Percentiles rank a stretch among this genome's conserved stretches.
phyloP scores from a whole-genome alignment of 2,113 vertebrate genomes.

The Ibidorhyncha struthersii region DNA sequence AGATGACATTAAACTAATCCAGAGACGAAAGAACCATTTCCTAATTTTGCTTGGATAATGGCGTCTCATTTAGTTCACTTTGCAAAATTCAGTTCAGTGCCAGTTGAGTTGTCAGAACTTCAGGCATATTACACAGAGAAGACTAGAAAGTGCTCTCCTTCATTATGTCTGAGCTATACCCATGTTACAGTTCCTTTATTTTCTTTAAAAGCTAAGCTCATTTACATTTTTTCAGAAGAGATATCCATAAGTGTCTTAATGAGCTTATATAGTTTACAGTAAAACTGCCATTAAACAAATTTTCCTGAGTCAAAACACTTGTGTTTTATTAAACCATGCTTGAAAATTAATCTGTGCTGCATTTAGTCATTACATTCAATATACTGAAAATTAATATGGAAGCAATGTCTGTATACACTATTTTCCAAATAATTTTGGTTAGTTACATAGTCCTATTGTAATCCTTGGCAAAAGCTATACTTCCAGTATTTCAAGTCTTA shows the following conservation, averaged over 20 bases:
- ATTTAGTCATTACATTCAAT: neutral
- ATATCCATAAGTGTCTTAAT: neutral
- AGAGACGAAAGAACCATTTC: neutral
- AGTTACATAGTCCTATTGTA: neutral
- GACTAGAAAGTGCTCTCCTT: neutral
- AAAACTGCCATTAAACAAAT: constrained; percentile 14
- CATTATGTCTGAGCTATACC: neutral
- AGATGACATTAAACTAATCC: neutral
- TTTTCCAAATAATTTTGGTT: neutral
- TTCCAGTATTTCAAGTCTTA: neutral
- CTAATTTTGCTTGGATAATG: neutral
- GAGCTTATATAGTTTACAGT: neutral
- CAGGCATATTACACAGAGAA: neutral
- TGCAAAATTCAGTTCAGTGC: neutral
- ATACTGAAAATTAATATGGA: neutral
- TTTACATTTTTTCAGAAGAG: neutral
- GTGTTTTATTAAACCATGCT: neutral
- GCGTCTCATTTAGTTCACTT: constrained; percentile 4
- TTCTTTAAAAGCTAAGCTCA: neutral
- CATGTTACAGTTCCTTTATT: neutral
- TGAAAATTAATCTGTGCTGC: neutral
- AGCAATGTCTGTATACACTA: neutral
- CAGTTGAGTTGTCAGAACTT: neutral
- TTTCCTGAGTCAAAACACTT: neutral
- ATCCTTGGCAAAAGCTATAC: neutral